These are phyloP conservation scores for Salminus brasiliensis DNA, from an alignment of 2,113 vertebrate genomes.

Conservation along the genomic window DNA sequence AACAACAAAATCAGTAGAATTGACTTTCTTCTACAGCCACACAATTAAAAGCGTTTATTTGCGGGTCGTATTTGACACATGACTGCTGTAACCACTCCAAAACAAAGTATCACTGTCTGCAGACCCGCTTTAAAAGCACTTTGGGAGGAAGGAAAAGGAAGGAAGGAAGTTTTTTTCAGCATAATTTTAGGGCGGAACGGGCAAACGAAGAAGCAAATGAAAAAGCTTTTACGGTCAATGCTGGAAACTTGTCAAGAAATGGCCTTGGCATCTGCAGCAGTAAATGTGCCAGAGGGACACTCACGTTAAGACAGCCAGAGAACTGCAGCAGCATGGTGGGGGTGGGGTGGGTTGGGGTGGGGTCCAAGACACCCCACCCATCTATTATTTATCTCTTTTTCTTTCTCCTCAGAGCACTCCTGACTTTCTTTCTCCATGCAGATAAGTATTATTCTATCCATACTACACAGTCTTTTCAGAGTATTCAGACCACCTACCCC, in stretches of 20 bases:
- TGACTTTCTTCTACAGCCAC: not conserved
- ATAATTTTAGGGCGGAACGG: not conserved
- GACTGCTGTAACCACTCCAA: not conserved
- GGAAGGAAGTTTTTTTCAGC: not conserved
- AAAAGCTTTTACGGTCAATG: not conserved
- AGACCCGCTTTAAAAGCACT: not conserved
- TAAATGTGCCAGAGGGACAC: not conserved
- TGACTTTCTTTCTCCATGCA: slow-evolving; percentile 8
- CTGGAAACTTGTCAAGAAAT: not conserved
- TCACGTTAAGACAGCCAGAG: not conserved
- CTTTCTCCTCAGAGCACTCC: not conserved
- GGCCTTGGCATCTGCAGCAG: not conserved
- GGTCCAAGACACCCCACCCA: not conserved
- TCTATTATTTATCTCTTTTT: slow-evolving; percentile 14
- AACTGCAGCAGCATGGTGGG: not conserved
- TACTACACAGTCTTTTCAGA: too few species aligned
- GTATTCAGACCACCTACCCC: too few species aligned
- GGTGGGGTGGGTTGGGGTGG: not conserved
- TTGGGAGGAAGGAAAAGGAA: not conserved
- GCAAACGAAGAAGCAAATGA: not conserved
- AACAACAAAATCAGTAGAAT: not conserved
- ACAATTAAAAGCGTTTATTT: not conserved
- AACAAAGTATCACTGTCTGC: not conserved
- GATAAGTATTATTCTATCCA: too few species aligned
- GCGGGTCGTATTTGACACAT: too few species aligned